These are phyloP conservation scores for Pygmarrhopalites habei DNA, from an alignment of 1,140 invertebrate genomes.

Conservation along the genomic window DNA sequence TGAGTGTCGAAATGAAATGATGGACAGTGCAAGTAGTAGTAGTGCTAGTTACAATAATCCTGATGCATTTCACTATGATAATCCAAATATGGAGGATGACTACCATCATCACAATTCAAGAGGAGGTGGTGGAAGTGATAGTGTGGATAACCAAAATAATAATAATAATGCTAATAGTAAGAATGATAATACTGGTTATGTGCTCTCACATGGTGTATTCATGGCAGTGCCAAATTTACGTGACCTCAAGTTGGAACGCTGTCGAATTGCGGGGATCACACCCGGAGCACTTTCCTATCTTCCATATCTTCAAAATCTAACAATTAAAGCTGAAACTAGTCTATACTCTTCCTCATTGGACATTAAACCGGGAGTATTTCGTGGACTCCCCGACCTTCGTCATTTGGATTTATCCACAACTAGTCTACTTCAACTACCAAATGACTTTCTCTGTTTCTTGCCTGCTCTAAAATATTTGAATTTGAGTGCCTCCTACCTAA, in stretches of 20 bases:
- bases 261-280: conserved; percentile 79
- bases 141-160: background rate
- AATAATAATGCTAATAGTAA: background rate
- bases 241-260: conserved; percentile 79
- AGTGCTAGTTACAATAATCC: too few species aligned
- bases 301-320: conserved; percentile 70
- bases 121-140: background rate
- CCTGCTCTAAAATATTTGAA: conserved; percentile 68
- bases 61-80: too few species aligned
- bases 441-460: conserved; percentile 71
- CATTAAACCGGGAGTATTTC: conserved; percentile 45
- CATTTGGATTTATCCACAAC: conserved; percentile 76
- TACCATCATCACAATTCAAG: too few species aligned
- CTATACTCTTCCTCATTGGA: conserved; percentile 34
- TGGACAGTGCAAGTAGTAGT: too few species aligned
- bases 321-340: conserved; percentile 68
- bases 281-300: conserved; percentile 73
- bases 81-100: too few species aligned
- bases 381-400: conserved; percentile 59
- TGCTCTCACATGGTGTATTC: conserved; percentile 38
- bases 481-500: conserved; percentile 69
- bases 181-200: conserved; percentile 17
- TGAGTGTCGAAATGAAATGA: conserved; percentile 29
- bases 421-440: conserved; percentile 76
- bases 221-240: conserved; percentile 52